Evolutionary conservation across 2,888 invertebrate species (phyloP), one percentile per base, ranked within the genome.

Genomic region (Oscheius sp.): DNA sequence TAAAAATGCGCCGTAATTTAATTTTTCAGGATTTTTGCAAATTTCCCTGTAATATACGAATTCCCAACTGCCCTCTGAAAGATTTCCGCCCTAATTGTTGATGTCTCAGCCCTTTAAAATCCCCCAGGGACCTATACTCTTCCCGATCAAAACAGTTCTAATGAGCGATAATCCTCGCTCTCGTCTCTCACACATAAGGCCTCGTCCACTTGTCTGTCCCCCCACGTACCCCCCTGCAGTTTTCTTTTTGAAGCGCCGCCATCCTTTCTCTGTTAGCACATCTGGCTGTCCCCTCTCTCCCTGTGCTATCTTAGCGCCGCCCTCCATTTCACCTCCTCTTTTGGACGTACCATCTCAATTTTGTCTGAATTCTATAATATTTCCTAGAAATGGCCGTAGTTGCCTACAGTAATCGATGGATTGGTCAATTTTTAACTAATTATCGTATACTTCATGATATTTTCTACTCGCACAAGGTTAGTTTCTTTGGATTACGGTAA

Each of bases 401-500:
- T 12, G 61, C 49, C 52, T 70, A 70, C 29, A 70, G 59, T 46
- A 58, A 70, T 41, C 70, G 70, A n/a, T 70, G 70, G 70, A 59
- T 59, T 27, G 70, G 41, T 29, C 61, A 59, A 25, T 16, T 70
- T 23, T 59, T 59, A 25, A 61, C 70, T n/a, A 70, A 70, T 61
- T 70, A 70, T 27, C 70, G 70, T 18, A 45, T 70, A 1, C 21
- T 70, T 1, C 49, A 70, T 56, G 59, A 59, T 55, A 69, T 69
- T 43, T 56, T 53, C 18, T 18, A 21, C 13, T 49, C 23, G 66
- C 46, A 61, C 27, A 63, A 63, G 63, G 63, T 63, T 63, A 12
- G 63, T 46, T 59, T n/a, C 59, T 9, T 9, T 7, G 58, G 58
- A 1, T 13, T 35, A 35, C 35, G 35, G 35, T 35, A 35, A 9